phyloP scores from a whole-genome alignment of 2,113 vertebrate genomes.

The Ailurus styani region DNA sequence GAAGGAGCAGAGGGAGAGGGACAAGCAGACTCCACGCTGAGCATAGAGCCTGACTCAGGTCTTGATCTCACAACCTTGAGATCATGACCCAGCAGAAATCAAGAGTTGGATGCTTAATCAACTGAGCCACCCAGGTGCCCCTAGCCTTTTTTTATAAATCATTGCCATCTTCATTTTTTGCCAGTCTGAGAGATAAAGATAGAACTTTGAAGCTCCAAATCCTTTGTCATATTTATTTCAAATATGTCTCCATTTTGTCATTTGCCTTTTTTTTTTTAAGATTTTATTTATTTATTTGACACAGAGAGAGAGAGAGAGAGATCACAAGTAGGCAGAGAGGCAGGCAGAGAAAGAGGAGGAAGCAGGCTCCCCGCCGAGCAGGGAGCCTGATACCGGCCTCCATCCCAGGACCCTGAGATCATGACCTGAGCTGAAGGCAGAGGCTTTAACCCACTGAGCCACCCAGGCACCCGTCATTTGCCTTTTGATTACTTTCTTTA shows the following conservation, averaged over 20 bases:
- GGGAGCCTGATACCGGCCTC: too few relatives aligned
- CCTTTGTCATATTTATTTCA: neutral
- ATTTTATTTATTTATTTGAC: too few relatives aligned
- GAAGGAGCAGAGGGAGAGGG: neutral
- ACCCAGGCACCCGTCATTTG: too few relatives aligned
- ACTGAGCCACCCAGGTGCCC: neutral
- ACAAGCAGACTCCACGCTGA: neutral
- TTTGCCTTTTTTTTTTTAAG: too few relatives aligned
- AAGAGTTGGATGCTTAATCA: neutral
- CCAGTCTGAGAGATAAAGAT: neutral
- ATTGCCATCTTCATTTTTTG: neutral
- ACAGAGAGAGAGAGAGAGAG: too few relatives aligned
- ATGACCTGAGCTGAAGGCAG: too few relatives aligned
- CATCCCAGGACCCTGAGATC: too few relatives aligned
- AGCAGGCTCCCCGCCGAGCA: too few relatives aligned
- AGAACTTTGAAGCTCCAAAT: neutral
- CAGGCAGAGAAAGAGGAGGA: too few relatives aligned
- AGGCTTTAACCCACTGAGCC: too few relatives aligned
- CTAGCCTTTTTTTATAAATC: neutral
- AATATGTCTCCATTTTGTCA: conserved; percentile 3
- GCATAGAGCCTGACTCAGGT: neutral
- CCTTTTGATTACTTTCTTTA: neutral
- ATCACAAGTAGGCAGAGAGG: too few relatives aligned
- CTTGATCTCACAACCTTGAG: neutral
- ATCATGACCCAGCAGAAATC: neutral